Evolutionary conservation across 1,140 invertebrate species (phyloP), one percentile per base, ranked within the genome.

Genomic region (Patella vulgata): DNA sequence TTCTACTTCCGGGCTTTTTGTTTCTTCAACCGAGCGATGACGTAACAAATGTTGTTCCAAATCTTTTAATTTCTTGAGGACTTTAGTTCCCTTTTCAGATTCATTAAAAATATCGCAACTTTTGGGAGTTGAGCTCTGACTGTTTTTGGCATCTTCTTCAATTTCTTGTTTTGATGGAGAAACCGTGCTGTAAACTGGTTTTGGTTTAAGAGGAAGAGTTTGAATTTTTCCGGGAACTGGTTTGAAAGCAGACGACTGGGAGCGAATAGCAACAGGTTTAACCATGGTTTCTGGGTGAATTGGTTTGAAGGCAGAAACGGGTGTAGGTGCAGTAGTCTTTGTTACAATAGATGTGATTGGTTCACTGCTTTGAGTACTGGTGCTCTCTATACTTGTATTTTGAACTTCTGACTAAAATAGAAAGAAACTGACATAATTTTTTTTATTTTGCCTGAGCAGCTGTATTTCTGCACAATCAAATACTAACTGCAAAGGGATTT

Each of bases 51-150:
- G 75, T 48, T 78, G 68, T 55, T 82, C 79, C 30, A 81, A 66
- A 51, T 82, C 74, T 60, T 76, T 74, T 31, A 82, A 56, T 55
- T 81, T 82, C 50, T 73, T 71, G 25, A 78, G 70, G 19, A 80
- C 73, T 44, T 74, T 67, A 44, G 70, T 77, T 27, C 73, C 70
- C 44, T 67, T 73, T n/a, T 68, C 70, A 42, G 9, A 51, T 40
- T n/a, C 50, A 19, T 19, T 57, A 21, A 43, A 54, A 51, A 27
- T 43, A 43, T 59, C 59, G n/a, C n/a, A n/a, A n/a, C n/a, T n/a
- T n/a, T n/a, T n/a, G n/a, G n/a, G n/a, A n/a, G n/a, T n/a, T n/a
- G n/a, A n/a, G n/a, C n/a, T n/a, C 56, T 19, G 56, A 28, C 28
- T 55, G 30, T 17, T 50, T 25, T 14, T 33, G 36, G 17, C 46